Evolutionary conservation across 2,888 invertebrate species (phyloP), one percentile per base, ranked within the genome.

Genomic region (Ophion ventricosus): DNA sequence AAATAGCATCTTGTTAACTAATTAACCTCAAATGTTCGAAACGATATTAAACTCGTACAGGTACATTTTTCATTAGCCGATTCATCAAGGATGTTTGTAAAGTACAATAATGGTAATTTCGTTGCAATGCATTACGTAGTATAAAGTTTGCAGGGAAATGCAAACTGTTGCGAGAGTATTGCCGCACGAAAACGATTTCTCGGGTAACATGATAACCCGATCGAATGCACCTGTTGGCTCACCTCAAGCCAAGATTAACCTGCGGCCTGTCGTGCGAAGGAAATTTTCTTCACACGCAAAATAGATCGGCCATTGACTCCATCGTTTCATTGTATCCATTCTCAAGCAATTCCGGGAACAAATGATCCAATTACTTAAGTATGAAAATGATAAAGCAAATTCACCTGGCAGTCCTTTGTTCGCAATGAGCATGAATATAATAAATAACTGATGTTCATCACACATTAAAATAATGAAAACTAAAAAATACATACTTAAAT

Each of bases 191-290:
- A 76, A 80, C 86, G 87, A 90, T 90, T 90, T 90, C 90, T 85
- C 86, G 72, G 78, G 89, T 86, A 88, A 90, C 86, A 88, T 91
- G 90, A 88, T 89, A 86, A 79, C 91, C 91, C 91, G 89, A 85
- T 91, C 91, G 84, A 87, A 84, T 89, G 88, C 91, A 91, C 90
- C 90, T 91, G 91, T 91, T 91, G 90, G 90, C 90, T 91, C 91
- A 91, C 89, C 91, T 88, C 89, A 89, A 91, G 90, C 88, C 87
- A 89, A 89, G 87, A 89, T 87, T 89, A 87, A 70, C 87, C 83
- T 88, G 79, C 87, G 86, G 85, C 80, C 81, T 85, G 83, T 76
- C 10, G 70, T 70, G 29, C 7, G 56, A 64, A 64, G 35, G 56
- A 61, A 59, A 81, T 76, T 63, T 72, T 54, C 26, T 81, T 76